These are phyloP conservation scores for Haliclona indistincta DNA, from an alignment of 37 sponge, comb jelly and placozoan genomes.

Conservation along the genomic window DNA sequence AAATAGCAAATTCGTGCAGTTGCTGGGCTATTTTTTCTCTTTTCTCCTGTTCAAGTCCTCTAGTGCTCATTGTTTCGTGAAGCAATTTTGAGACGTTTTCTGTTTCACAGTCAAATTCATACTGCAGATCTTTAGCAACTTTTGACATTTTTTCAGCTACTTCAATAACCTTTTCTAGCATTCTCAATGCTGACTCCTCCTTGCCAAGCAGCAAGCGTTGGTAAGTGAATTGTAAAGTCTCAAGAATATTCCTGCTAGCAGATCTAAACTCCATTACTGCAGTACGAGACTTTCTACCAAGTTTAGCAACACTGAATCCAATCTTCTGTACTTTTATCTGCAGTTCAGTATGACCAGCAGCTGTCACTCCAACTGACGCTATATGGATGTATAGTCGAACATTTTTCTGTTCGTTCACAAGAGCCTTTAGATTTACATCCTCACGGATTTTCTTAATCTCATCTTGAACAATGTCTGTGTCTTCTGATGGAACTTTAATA, in stretches of 20 bases:
- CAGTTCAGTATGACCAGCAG: not conserved
- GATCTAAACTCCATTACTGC: not conserved
- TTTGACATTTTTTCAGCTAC: not conserved
- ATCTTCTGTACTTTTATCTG: not conserved
- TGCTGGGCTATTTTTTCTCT: not conserved
- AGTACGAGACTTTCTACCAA: not conserved
- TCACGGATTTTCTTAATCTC: not conserved
- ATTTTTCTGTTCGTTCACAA: not conserved
- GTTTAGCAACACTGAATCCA: not conserved
- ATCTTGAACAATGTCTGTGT: not conserved
- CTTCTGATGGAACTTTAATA: too few species aligned
- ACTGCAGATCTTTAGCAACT: not conserved
- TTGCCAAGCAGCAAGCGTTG: not conserved
- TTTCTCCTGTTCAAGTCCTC: not conserved
- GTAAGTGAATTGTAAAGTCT: not conserved
- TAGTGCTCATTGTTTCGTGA: not conserved
- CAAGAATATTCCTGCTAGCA: not conserved
- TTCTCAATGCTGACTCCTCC: not conserved
- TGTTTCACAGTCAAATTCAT: not conserved
- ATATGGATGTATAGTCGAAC: not conserved
- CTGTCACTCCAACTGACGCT: not conserved
- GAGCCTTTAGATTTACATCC: not conserved
- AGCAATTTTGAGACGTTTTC: too few species aligned
- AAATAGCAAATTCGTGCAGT: not conserved
- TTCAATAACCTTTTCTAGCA: not conserved